These are phyloP conservation scores for Epizoanthus ramosus DNA, from an alignment of 92 coral and sea anemone genomes.

Conservation along the genomic window DNA sequence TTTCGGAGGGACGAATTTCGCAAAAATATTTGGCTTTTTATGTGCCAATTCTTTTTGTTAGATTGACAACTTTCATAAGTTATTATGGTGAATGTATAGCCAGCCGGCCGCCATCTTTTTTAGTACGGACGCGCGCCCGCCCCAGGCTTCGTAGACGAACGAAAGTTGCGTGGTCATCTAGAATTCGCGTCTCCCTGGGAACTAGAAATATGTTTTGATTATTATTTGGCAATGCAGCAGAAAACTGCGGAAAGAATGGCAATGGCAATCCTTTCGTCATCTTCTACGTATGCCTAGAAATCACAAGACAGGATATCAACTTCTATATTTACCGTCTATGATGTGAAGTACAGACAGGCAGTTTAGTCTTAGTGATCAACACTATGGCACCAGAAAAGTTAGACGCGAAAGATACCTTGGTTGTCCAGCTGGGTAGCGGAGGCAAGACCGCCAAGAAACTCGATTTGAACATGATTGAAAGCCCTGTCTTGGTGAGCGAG, in stretches of 20 bases:
- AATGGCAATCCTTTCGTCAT: neutral
- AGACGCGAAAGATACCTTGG: slow-evolving; percentile 18
- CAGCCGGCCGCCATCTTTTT: too few species aligned
- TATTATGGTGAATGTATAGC: too few species aligned
- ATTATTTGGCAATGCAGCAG: neutral
- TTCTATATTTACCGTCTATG: neutral
- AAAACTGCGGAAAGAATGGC: too few species aligned
- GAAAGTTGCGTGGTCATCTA: neutral
- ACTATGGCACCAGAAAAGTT: slow-evolving; percentile 32
- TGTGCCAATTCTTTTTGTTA: too few species aligned
- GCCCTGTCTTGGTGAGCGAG: slow-evolving; percentile 80
- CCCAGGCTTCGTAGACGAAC: too few species aligned
- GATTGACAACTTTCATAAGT: too few species aligned
- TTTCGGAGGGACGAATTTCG: too few species aligned
- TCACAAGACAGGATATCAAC: neutral
- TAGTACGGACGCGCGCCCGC: too few species aligned
- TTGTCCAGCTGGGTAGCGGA: neutral
- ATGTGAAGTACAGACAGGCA: neutral
- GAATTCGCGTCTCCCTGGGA: neutral
- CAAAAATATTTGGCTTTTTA: too few species aligned
- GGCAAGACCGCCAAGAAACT: neutral
- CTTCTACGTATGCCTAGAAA: neutral
- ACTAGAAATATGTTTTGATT: neutral
- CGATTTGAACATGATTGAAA: slow-evolving; percentile 42
- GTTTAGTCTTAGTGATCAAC: neutral